phyloP scores from a whole-genome alignment of 2,113 vertebrate species.

The Erythrocercus mccallii region DNA sequence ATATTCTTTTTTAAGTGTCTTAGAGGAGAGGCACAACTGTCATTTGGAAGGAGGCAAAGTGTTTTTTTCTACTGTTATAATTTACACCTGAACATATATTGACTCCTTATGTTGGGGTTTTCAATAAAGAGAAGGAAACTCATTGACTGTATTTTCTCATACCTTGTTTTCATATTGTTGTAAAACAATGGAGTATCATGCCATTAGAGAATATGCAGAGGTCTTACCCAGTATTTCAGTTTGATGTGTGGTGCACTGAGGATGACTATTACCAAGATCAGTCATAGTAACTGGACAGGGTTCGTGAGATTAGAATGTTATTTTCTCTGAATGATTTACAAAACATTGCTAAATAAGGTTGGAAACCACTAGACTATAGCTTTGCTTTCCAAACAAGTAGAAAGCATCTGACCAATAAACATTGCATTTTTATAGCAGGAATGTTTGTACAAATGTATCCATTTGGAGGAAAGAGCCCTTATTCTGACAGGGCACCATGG shows the following conservation, averaged over 20 bases:
- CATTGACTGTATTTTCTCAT: background rate
- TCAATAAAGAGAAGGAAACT: background rate
- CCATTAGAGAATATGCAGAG: background rate
- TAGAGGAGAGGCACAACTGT: background rate
- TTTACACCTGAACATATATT: background rate
- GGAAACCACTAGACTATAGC: background rate
- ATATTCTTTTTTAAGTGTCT: background rate
- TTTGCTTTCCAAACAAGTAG: background rate
- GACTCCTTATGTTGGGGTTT: background rate
- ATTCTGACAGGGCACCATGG: background rate
- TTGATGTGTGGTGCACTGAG: background rate
- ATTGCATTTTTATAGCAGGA: background rate
- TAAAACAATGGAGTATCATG: conserved; percentile 14
- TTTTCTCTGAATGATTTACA: background rate
- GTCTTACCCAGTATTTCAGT: background rate
- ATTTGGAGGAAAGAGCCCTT: background rate
- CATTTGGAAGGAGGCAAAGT: background rate
- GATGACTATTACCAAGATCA: background rate
- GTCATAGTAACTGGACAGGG: background rate
- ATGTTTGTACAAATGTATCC: background rate
- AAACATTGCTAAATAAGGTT: background rate
- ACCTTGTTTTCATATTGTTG: background rate
- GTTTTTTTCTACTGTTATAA: background rate
- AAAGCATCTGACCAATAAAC: background rate
- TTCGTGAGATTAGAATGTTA: background rate